These are phyloP conservation scores for Artemia sp. DNA, from an alignment of 2,888 invertebrate species.

Conservation along the genomic window DNA sequence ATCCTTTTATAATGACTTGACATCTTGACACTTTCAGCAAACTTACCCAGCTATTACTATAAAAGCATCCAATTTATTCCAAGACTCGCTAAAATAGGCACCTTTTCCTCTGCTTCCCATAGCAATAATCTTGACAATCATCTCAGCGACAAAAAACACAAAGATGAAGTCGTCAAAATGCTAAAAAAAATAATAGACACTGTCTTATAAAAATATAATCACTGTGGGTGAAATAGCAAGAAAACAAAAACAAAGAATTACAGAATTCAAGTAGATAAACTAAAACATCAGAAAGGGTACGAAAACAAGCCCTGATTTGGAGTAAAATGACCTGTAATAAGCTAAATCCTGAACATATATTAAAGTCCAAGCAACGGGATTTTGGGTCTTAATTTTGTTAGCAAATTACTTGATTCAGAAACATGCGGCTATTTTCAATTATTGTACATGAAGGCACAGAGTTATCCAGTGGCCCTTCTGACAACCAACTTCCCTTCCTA, in stretches of 20 bases:
- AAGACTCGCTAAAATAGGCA: constrained; percentile 90
- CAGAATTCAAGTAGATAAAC: no score
- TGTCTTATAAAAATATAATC: background rate
- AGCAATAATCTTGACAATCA: constrained; percentile 95
- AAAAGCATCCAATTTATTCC: constrained; percentile 96
- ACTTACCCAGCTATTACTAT: constrained; percentile 88
- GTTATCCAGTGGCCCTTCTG: no score
- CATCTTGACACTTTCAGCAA: background rate
- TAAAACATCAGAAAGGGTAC: background rate
- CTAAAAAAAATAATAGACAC: constrained; percentile 38
- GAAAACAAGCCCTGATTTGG: background rate
- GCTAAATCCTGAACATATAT: no score
- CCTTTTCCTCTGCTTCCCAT: constrained; percentile 89
- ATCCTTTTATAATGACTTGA: no score
- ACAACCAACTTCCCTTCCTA: no score
- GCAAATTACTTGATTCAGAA: no score
- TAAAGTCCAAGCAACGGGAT: no score
- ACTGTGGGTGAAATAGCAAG: background rate
- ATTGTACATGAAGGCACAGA: no score
- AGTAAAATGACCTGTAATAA: background rate
- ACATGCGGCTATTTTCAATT: no score
- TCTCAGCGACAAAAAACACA: constrained; percentile 90
- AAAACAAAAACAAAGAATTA: background rate
- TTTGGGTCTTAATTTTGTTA: no score
- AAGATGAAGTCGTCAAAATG: constrained; percentile 97